Evolutionary conservation across 2,888 invertebrate species (phyloP).

Genomic region (Scrobipalpa costella): DNA sequence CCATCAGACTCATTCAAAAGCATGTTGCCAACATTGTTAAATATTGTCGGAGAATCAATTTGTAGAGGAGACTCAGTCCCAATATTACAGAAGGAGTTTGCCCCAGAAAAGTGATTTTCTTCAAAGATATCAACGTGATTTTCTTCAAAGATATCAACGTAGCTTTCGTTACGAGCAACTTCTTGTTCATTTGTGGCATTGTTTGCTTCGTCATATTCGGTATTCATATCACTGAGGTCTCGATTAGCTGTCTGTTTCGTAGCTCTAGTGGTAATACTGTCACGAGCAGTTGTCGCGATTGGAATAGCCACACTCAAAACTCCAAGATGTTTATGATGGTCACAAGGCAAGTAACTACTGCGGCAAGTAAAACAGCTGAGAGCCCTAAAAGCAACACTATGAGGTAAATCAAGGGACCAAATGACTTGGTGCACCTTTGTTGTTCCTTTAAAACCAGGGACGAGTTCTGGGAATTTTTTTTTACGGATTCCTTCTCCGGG

Average conservation of each 20-base stretch:
- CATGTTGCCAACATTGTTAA: background rate
- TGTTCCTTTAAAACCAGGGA: constrained; percentile 25
- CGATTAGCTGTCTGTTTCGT: background rate
- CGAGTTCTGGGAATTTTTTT: background rate
- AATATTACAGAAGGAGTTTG: background rate
- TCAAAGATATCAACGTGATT: too few species aligned
- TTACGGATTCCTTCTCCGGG: background rate
- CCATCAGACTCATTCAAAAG: background rate
- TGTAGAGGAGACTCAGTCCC: background rate
- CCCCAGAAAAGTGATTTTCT: too few species aligned
- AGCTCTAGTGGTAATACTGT: too few species aligned
- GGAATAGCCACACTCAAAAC: background rate
- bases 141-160: too few species aligned
- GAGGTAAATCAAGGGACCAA: constrained; percentile 9
- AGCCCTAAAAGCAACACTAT: background rate
- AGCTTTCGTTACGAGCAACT: too few species aligned
- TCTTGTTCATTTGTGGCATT: too few species aligned
- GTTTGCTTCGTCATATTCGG: too few species aligned
- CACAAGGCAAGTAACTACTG: background rate
- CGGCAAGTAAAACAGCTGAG: constrained; percentile 6
- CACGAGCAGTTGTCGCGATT: too few species aligned
- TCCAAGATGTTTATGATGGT: background rate
- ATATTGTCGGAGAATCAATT: constrained; percentile 12
- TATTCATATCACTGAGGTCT: too few species aligned
- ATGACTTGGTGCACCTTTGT: constrained; percentile 32